phyloP scores from a whole-genome alignment of 2,113 vertebrate genomes.

The Erythrolamprus reginae region DNA sequence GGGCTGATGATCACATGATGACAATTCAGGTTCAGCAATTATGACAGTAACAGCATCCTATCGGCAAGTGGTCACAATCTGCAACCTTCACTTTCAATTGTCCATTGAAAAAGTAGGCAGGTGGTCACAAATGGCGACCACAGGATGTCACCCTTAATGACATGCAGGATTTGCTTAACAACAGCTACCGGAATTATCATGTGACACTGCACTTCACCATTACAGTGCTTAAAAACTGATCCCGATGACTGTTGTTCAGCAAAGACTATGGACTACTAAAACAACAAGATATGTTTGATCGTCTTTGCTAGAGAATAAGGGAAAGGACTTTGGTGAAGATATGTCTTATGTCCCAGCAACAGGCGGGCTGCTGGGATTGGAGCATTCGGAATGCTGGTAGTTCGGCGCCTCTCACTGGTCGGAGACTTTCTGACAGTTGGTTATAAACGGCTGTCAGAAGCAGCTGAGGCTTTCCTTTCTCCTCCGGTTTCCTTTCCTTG shows the following conservation, averaged over 20 bases:
- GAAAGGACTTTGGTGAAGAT: neutral
- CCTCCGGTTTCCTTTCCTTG: too few species aligned
- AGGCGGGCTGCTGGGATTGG: too few species aligned
- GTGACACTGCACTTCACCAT: neutral
- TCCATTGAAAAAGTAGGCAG: neutral
- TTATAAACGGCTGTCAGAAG: too few species aligned
- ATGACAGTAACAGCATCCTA: neutral
- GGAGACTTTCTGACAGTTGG: too few species aligned
- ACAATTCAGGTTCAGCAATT: neutral
- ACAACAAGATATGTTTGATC: neutral
- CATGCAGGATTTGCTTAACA: neutral
- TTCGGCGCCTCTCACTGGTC: too few species aligned
- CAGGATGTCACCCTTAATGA: neutral
- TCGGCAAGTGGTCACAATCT: neutral
- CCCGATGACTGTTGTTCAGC: neutral
- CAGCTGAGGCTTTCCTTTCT: too few species aligned
- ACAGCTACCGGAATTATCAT: neutral
- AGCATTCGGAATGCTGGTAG: too few species aligned
- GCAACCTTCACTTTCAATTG: neutral
- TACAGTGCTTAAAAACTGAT: neutral
- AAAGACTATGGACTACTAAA: neutral
- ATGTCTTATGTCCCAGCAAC: too few species aligned
- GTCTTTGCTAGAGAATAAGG: neutral
- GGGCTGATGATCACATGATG: neutral
- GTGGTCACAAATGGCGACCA: neutral